Base-by-base conservation (phyloP, 2,797 vertebrate genomes). In the Macrochelys suwanniensis region DNA sequence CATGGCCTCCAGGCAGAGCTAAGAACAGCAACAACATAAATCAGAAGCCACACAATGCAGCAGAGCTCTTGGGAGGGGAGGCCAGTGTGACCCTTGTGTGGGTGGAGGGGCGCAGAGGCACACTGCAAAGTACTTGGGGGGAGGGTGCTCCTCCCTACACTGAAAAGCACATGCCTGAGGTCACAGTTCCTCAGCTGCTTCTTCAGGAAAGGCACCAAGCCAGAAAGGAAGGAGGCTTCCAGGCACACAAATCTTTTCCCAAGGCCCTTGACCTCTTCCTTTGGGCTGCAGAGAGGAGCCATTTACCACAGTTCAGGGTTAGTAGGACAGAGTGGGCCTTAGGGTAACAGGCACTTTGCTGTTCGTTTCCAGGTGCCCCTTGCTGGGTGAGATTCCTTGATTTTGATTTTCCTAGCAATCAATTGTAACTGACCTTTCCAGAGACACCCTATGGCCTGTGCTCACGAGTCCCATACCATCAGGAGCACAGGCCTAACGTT, bases 401-500 rank as follows among this genome's bases (percentile, higher is more conserved):
- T n/a, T n/a, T n/a, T n/a, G n/a, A n/a, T n/a, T n/a, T n/a, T n/a
- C n/a, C n/a, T n/a, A n/a, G n/a, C n/a, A n/a, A n/a, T 42, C 42
- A 1, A 6, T 2, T 1, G 1, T 16, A 10, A 5, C 4, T 47
- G 68, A 79, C 16, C 15, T 45, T 61, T 68, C 37, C 17, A 53
- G 42, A 57, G 21, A 54, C 7, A 6, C n/a, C 47, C 19, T 23
- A 25, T 47, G 42, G 80, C 8, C 31, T 5, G 26, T 19, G 4
- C 54, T 21, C 4, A 1, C 0, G 1, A 9, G 13, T 57, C 45
- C 77, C 37, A 17, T 2, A 25, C 13, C 26, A 71, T 47, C 13
- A 51, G 23, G 9, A 57, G 37, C 19, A 5, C 0, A 0, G 61
- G 13, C 10, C 74, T 1, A 4, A 53, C 12, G 4, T 0, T 17